Conservation (phyloP, 2,113 vertebrate genomes). For the Gnathonemus longibarbis region DNA sequence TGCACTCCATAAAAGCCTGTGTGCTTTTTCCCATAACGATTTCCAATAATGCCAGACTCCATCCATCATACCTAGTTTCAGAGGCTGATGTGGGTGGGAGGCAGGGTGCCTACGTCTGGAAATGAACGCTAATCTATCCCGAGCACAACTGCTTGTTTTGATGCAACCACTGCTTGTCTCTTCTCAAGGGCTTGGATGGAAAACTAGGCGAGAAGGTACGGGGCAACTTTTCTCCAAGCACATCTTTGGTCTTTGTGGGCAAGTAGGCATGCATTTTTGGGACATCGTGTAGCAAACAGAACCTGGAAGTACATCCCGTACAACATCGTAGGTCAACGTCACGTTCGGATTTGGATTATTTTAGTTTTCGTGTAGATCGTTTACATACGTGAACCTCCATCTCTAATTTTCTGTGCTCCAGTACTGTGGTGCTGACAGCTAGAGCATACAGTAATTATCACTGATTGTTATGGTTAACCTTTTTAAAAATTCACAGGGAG, state of each 20-base stretch:
- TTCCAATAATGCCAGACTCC: slow-evolving; percentile 54
- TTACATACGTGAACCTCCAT: background rate
- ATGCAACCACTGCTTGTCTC: background rate
- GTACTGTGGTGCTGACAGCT: background rate
- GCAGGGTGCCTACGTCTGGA: background rate
- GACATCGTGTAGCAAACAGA: background rate
- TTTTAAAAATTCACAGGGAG: slow-evolving; percentile 52
- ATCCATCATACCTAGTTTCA: slow-evolving; percentile 55
- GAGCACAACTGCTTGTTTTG: background rate
- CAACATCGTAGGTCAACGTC: background rate
- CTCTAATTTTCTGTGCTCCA: no score
- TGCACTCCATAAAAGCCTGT: slow-evolving; percentile 36
- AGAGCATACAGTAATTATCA: background rate
- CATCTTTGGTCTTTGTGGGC: background rate
- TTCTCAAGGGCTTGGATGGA: slow-evolving; percentile 53
- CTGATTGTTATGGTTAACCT: slow-evolving; percentile 19
- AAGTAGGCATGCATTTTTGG: background rate
- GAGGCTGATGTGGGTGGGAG: slow-evolving; percentile 7
- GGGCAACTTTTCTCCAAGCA: slow-evolving; percentile 9
- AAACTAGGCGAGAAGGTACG: slow-evolving; percentile 55
- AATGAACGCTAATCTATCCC: slow-evolving; percentile 6
- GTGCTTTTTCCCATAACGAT: slow-evolving; percentile 54
- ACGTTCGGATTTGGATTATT: background rate
- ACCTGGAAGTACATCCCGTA: background rate
- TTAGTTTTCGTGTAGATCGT: background rate